These are phyloP conservation scores for Cynaeus angustus DNA, from an alignment of 2,888 invertebrate species.

Conservation along the genomic window DNA sequence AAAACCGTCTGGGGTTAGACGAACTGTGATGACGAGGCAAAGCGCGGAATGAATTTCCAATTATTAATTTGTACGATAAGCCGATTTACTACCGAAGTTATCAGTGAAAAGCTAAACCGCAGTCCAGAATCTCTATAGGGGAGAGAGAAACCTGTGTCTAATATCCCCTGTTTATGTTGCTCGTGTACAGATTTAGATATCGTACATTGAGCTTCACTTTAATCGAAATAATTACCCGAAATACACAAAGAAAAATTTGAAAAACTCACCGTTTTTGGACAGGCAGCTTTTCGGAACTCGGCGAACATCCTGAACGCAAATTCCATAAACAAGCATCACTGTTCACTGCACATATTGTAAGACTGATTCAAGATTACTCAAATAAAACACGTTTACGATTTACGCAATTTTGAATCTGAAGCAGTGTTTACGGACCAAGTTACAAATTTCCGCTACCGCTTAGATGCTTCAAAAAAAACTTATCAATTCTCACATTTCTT, in stretches of 20 bases:
- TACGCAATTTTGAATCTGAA: no score
- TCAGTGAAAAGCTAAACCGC: conserved; percentile 56
- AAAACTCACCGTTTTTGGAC: conserved; percentile 22
- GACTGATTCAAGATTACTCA: no score
- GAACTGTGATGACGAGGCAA: conserved; percentile 59
- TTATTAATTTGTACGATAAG: conserved; percentile 64
- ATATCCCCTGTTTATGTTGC: conserved; percentile 48
- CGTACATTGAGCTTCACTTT: conserved; percentile 12
- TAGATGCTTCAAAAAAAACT: no score
- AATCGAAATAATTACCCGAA: conserved; percentile 19
- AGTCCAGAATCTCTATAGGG: conserved; percentile 43
- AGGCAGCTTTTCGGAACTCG: background rate
- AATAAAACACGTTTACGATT: background rate
- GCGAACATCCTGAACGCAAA: no score
- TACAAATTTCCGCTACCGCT: no score
- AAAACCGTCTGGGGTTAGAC: conserved; percentile 43
- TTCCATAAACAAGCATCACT: background rate
- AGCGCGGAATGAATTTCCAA: conserved; percentile 58
- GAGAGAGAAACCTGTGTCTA: conserved; percentile 34
- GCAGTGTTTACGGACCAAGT: no score
- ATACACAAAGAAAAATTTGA: conserved; percentile 8
- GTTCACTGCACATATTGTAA: no score
- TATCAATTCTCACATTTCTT: conserved; percentile 3
- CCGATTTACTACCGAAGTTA: conserved; percentile 62
- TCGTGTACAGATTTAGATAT: conserved; percentile 34